Evolutionary conservation across 1,140 invertebrate genomes (phyloP).

Genomic region (Drosophila micromelanica): DNA sequence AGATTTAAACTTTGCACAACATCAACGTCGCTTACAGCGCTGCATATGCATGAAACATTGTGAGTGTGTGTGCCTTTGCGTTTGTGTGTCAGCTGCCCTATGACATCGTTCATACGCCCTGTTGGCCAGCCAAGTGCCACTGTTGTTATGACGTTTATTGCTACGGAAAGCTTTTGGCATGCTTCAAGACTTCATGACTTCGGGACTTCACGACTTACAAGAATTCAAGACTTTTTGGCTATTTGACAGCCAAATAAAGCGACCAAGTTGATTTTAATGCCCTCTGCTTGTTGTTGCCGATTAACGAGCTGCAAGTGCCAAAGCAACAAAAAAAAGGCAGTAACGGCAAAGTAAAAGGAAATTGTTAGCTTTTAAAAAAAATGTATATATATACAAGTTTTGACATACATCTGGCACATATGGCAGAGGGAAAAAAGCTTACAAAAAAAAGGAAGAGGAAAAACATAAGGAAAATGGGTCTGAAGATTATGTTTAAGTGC

Average conservation of each 20-base stretch:
- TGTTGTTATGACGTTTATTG: conserved; percentile 77
- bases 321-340: neutral
- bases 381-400: conserved; percentile 12
- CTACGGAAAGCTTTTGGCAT: conserved; percentile 79
- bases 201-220: conserved; percentile 24
- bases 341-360: conserved; percentile 11
- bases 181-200: conserved; percentile 60
- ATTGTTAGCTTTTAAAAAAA: conserved; percentile 42
- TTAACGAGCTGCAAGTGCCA: conserved; percentile 28
- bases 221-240: conserved; percentile 45
- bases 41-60: conserved; percentile 39
- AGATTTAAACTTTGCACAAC: conserved; percentile 82
- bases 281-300: conserved; percentile 24
- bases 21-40: conserved; percentile 69
- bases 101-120: conserved; percentile 78
- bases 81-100: conserved; percentile 60
- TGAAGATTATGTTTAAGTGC: neutral
- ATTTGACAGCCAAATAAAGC: conserved; percentile 57
- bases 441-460: neutral
- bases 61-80: conserved; percentile 23
- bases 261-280: conserved; percentile 54
- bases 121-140: conserved; percentile 75
- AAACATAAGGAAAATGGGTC: neutral
- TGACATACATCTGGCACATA: conserved; percentile 7
- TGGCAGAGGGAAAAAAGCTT: neutral